Evolutionary conservation across 2,888 invertebrate genomes (phyloP), one percentile per base, ranked within the genome.

Genomic region (Nemapogon koenigi): DNA sequence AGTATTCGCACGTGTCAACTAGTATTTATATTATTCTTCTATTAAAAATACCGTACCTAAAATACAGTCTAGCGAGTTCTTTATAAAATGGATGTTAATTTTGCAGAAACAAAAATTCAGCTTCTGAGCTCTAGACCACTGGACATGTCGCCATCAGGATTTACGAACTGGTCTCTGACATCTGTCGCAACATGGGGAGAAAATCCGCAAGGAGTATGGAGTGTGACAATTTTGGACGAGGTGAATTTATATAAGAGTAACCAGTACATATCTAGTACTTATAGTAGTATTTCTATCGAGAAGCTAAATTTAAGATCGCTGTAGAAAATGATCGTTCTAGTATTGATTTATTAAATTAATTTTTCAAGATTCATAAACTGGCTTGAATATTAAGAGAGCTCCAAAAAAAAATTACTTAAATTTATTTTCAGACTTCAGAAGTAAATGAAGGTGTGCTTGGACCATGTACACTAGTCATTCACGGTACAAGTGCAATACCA

Each of bases 171-270:
- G 96, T 87, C 86, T 4, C 88, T 97, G 53, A 90, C 90, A 82
- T 91, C 94, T 0, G 91, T 94, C 0, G 93, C 91, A 49, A 90
- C 89, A 1, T 97, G 96, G 96, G 94, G 93, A 1, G 96, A 96
- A 65, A 66, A 83, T 42, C 87, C 93, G 0, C 55, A 57, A 7
- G 95, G 95, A 1, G 53, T 64, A 11, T 91, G 91, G 91, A 78
- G 48, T n/a, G 52, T 64, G 10, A 57, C 62, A 15, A 47, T 84
- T 32, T 49, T 59, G 28, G 85, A 84, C 50, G 53, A 60, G 54
- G 83, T 84, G 59, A 33, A 35, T 14, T 14, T n/a, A n/a, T n/a
- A n/a, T n/a, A n/a, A n/a, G n/a, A n/a, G n/a, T n/a, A n/a, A n/a
- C n/a, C n/a, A n/a, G n/a, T n/a, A n/a, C n/a, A n/a, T n/a, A n/a